phyloP scores from a whole-genome alignment of 92 coral and sea anemone species.

The Plumapathes pennacea region DNA sequence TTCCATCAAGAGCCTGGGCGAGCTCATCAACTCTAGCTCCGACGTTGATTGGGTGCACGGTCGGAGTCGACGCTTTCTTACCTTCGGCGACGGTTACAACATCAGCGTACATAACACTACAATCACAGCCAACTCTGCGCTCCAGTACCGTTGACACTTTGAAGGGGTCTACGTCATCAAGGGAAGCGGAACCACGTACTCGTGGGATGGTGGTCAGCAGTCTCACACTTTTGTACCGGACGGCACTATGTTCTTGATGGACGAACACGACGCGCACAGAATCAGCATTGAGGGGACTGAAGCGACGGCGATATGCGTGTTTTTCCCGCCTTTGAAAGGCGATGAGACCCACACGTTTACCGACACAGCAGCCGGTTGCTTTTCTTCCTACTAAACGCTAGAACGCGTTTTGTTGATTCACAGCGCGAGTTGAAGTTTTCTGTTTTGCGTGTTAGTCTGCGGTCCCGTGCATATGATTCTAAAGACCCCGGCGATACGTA shows the following conservation, averaged over 20 bases:
- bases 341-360: too few relatives aligned
- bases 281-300: slow-evolving; percentile 18
- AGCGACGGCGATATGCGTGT: slow-evolving; percentile 16
- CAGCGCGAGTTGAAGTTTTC: too few relatives aligned
- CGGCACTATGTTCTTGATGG: slow-evolving; percentile 34
- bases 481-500: too few relatives aligned
- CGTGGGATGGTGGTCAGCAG: slow-evolving; percentile 12
- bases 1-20: slow-evolving; percentile 11
- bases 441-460: too few relatives aligned
- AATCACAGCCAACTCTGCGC: not conserved
- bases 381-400: too few relatives aligned
- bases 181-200: slow-evolving; percentile 33
- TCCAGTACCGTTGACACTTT: slow-evolving; percentile 10
- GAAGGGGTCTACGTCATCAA: slow-evolving; percentile 20
- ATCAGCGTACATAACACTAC: slow-evolving; percentile 13
- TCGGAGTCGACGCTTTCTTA: slow-evolving; percentile 24
- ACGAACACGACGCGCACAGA: slow-evolving; percentile 31
- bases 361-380: too few relatives aligned
- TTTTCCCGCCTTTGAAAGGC: slow-evolving; percentile 40
- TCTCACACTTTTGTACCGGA: slow-evolving; percentile 21
- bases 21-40: slow-evolving; percentile 17
- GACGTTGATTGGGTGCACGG: slow-evolving; percentile 15
- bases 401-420: too few relatives aligned
- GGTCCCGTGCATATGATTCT: too few relatives aligned
- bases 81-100: slow-evolving; percentile 27